Percentiles rank a stretch among this genome's conserved stretches.
Conservation (phyloP, 1,140 invertebrate genomes). For the Drosophila littoralis region DNA sequence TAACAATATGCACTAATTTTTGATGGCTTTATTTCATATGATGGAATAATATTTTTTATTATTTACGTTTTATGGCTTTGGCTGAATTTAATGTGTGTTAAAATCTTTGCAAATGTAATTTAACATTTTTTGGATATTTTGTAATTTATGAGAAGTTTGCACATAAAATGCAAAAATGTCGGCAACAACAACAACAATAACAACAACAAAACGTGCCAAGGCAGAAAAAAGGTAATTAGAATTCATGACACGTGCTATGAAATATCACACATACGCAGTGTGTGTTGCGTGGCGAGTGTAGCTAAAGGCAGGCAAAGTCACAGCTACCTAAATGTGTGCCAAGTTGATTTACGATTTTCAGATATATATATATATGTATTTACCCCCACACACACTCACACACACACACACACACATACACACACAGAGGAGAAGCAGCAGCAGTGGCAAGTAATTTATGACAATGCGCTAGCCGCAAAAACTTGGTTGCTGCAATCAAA, state of each 20-base stretch:
- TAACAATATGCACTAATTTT: constrained; percentile 68
- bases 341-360: constrained; percentile 79
- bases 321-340: constrained; percentile 47
- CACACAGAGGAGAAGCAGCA: constrained; percentile 10
- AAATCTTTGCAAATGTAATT: constrained; percentile 68
- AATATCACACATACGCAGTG: constrained; percentile 81
- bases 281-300: constrained; percentile 42
- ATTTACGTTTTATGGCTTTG: constrained; percentile 3
- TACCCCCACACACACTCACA: not conserved
- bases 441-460: constrained; percentile 77
- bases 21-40: constrained; percentile 49
- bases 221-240: constrained; percentile 72
- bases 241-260: constrained; percentile 80
- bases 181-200: constrained; percentile 1
- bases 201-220: not conserved
- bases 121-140: constrained; percentile 35
- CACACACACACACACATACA: not conserved
- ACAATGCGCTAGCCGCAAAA: constrained; percentile 76
- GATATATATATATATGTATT: constrained; percentile 49
- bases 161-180: constrained; percentile 58
- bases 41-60: constrained; percentile 13
- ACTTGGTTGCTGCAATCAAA: constrained; percentile 76
- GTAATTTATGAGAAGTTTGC: constrained; percentile 61
- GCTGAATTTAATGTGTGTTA: constrained; percentile 6
- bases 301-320: constrained; percentile 28